phyloP scores from a whole-genome alignment of 2,888 invertebrate genomes.

The Cephus rjabovi region DNA sequence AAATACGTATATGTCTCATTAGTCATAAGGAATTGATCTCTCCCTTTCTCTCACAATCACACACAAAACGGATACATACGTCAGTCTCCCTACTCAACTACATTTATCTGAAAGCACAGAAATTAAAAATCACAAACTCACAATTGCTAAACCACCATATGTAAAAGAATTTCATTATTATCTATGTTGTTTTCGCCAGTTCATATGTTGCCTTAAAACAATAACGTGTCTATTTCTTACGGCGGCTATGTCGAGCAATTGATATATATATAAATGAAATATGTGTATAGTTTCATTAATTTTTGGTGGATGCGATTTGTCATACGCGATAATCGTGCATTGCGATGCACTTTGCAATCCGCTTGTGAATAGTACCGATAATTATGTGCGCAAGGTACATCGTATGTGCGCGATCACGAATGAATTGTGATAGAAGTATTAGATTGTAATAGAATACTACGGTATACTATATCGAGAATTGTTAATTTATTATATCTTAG shows the following conservation, averaged over 20 bases:
- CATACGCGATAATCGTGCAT: conserved; percentile 7
- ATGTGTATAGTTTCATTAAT: background rate
- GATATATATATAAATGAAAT: background rate
- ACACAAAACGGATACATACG: background rate
- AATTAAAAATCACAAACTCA: background rate
- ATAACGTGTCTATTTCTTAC: background rate
- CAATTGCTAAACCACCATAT: background rate
- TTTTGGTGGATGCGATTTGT: background rate
- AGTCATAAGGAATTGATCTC: background rate
- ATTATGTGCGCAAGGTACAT: conserved; percentile 26
- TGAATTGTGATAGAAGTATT: conserved; percentile 37
- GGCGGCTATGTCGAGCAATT: background rate
- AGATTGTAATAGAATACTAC: conserved; percentile 25
- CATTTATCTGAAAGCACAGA: background rate
- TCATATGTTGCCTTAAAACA: background rate
- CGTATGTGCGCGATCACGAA: conserved; percentile 24
- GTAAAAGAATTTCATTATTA: background rate
- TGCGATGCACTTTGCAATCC: conserved; percentile 25
- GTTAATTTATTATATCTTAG: conserved; percentile 33
- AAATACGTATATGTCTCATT: background rate
- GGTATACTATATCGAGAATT: conserved; percentile 18
- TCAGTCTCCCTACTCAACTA: background rate
- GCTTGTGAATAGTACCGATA: conserved; percentile 31
- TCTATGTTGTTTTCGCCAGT: background rate
- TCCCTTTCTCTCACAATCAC: no score